Evolutionary conservation across 2,113 vertebrate genomes (phyloP).

Genomic region (Cyanistes caeruleus): DNA sequence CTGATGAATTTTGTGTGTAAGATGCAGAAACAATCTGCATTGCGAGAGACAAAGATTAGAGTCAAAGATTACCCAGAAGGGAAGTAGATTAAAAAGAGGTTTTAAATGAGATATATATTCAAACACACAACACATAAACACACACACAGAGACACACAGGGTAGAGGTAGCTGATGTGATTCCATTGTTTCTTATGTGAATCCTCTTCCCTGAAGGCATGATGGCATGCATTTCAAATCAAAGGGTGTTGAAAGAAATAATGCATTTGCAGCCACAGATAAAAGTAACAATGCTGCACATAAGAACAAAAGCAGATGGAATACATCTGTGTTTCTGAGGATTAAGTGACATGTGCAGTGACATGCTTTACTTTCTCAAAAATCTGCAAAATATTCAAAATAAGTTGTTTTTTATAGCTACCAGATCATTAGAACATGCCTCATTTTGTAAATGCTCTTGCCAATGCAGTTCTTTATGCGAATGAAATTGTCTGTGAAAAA

Average conservation of each 20-base stretch:
- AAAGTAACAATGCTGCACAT: neutral
- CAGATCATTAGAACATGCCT: neutral
- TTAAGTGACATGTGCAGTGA: neutral
- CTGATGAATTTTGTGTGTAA: neutral
- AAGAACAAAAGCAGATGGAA: conserved; percentile 28
- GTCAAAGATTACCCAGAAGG: conserved; percentile 6
- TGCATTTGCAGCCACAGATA: neutral
- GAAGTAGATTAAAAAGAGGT: conserved; percentile 37
- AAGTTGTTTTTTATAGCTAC: neutral
- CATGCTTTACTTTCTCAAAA: conserved; percentile 4
- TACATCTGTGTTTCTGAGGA: neutral
- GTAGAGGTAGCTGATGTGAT: neutral
- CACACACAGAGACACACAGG: neutral
- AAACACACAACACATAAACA: neutral
- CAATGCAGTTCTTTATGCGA: neutral
- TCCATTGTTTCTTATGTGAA: neutral
- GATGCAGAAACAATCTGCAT: neutral
- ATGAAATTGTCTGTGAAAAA: neutral
- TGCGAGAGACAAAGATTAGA: neutral
- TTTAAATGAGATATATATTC: neutral
- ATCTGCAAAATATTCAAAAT: conserved; percentile 22
- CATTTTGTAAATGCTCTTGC: neutral
- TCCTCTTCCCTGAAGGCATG: neutral
- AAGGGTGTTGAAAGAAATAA: neutral
- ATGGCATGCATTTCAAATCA: neutral